These are phyloP conservation scores for Malaclemys terrapin DNA, from an alignment of 2,113 vertebrate species.

Conservation along the genomic window DNA sequence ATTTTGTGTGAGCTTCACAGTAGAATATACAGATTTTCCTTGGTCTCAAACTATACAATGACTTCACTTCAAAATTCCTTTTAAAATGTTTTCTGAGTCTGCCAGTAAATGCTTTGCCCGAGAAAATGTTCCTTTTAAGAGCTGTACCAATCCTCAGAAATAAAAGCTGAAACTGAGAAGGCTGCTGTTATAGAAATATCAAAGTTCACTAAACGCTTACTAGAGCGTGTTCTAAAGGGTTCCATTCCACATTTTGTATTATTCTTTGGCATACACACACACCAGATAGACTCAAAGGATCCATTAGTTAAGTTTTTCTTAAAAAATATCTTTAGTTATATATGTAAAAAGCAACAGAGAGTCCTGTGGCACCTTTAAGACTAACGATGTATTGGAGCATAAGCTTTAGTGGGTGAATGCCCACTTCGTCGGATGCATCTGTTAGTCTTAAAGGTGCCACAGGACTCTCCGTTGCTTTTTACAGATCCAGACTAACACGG, in stretches of 20 bases:
- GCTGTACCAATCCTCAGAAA: neutral
- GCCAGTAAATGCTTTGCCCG: neutral
- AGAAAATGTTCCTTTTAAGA: neutral
- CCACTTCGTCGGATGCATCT: too few relatives aligned
- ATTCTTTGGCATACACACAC: neutral
- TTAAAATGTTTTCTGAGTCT: conserved; percentile 13
- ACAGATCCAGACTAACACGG: too few relatives aligned
- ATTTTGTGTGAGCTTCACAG: neutral
- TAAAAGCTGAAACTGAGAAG: neutral
- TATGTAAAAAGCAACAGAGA: neutral
- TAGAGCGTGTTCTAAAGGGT: neutral
- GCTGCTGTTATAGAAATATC: neutral
- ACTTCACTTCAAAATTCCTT: fast-evolving
- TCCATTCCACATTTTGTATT: neutral
- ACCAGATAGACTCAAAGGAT: neutral
- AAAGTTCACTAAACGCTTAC: neutral
- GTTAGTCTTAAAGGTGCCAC: too few relatives aligned
- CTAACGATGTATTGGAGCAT: too few relatives aligned
- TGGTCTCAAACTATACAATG: neutral
- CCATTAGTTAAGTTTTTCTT: neutral
- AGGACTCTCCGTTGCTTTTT: too few relatives aligned
- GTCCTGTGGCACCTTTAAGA: too few relatives aligned
- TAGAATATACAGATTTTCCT: neutral
- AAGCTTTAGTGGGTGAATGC: too few relatives aligned
- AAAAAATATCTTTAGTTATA: neutral